Percentiles rank a stretch among this genome's conserved stretches.
Evolutionary conservation across 2,888 invertebrate species (phyloP).

Genomic region (Ceramica pisi): DNA sequence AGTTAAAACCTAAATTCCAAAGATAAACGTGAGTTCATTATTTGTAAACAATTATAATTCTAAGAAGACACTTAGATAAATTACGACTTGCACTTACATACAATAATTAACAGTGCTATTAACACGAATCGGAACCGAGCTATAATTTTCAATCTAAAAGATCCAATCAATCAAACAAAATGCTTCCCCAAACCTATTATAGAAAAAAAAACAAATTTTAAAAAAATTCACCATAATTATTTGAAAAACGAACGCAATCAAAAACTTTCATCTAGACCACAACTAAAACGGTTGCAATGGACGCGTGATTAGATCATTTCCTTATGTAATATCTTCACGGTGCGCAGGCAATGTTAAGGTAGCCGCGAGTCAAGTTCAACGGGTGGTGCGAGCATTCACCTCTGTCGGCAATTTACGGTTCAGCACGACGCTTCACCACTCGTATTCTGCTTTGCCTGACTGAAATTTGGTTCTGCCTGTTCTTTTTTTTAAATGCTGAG

Average conservation of each 20-base stretch:
- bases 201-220: background rate
- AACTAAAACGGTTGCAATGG: conserved; percentile 37
- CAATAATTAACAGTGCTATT: background rate
- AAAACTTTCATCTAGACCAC: conserved; percentile 22
- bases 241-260: conserved; percentile 23
- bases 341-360: conserved; percentile 78
- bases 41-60: conserved; percentile 4
- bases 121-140: background rate
- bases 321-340: conserved; percentile 70
- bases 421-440: conserved; percentile 66
- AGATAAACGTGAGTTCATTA: conserved; percentile 26
- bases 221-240: background rate
- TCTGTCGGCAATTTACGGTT: conserved; percentile 76
- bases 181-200: background rate
- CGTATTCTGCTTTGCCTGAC: conserved; percentile 46
- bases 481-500: conserved; percentile 7
- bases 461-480: conserved; percentile 28
- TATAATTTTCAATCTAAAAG: too few species aligned
- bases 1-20: conserved; percentile 26
- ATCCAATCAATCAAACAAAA: background rate
- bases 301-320: conserved; percentile 65
- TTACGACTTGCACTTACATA: conserved; percentile 18
- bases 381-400: conserved; percentile 81
- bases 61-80: conserved; percentile 21
- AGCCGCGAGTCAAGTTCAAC: conserved; percentile 85